phyloP scores from a whole-genome alignment of 2,113 vertebrate species.

The Malurus elegans region DNA sequence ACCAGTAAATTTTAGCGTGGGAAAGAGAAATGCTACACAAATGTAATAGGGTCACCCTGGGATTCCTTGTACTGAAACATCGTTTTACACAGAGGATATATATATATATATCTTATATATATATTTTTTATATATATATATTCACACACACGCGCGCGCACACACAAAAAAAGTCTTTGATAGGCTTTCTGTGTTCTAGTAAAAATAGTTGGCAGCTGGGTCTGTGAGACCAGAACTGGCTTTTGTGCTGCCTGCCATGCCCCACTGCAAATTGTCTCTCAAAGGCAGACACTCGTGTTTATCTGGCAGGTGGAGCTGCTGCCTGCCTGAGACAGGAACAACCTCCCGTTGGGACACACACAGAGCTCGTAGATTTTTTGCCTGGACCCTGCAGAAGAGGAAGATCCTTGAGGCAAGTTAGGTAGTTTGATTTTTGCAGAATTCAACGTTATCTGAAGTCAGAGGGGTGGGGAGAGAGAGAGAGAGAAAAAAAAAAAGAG shows the following conservation, averaged over 20 bases:
- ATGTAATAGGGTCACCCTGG: slow-evolving; percentile 83
- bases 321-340: slow-evolving; percentile 96
- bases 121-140: slow-evolving; percentile 63
- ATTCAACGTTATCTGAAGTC: slow-evolving; percentile 89
- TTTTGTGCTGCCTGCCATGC: slow-evolving; percentile 58
- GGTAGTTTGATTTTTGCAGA: slow-evolving; percentile 91
- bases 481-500: not conserved
- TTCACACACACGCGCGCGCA: slow-evolving; percentile 48
- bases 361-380: slow-evolving; percentile 97
- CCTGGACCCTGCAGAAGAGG: slow-evolving; percentile 84
- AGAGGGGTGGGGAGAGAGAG: not conserved
- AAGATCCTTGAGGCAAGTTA: slow-evolving; percentile 90
- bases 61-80: slow-evolving; percentile 86
- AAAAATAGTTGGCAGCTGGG: slow-evolving; percentile 77
- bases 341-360: slow-evolving; percentile 91
- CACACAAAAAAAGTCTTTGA: slow-evolving; percentile 74
- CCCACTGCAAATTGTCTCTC: slow-evolving; percentile 67
- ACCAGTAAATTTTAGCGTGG: slow-evolving; percentile 19
- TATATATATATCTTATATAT: slow-evolving; percentile 77
- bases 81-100: slow-evolving; percentile 83
- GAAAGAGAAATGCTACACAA: slow-evolving; percentile 67
- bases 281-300: slow-evolving; percentile 94
- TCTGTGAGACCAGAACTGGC: slow-evolving; percentile 68
- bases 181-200: slow-evolving; percentile 81
- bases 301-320: slow-evolving; percentile 94